phyloP scores from a whole-genome alignment of 2,797 vertebrate species.

The Spinus olivaceus region DNA sequence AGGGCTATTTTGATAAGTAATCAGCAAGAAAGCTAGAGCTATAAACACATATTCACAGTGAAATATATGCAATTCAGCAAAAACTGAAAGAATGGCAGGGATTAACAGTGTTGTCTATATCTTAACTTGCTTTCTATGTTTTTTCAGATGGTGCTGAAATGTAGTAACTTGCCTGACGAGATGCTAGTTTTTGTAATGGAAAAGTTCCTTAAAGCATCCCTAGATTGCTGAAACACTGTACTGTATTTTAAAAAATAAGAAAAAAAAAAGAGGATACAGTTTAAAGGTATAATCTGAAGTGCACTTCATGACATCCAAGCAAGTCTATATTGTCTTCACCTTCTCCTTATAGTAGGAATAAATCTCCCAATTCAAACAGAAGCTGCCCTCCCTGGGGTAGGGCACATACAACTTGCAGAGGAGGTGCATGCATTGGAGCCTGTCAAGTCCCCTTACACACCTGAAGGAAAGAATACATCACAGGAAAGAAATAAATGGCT shows the following conservation, averaged over 20 bases:
- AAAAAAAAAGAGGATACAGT: background rate
- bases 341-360: background rate
- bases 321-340: background rate
- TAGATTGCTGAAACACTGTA: background rate
- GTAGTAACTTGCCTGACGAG: background rate
- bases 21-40: background rate
- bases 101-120: background rate
- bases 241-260: background rate
- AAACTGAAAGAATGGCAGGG: background rate
- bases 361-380: background rate
- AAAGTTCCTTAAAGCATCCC: slow-evolving; percentile 23
- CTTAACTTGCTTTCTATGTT: background rate
- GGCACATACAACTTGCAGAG: background rate
- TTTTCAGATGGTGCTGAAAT: slow-evolving; percentile 18
- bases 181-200: background rate
- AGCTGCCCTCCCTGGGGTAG: background rate
- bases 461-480: background rate
- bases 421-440: accelerated
- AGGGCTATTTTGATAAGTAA: background rate
- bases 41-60: background rate
- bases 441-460: background rate
- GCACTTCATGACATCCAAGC: background rate
- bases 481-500: background rate
- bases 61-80: background rate
- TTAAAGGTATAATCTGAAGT: background rate